Evolutionary conservation across 2,113 vertebrate genomes (phyloP).

Genomic region (Clinocottus analis): DNA sequence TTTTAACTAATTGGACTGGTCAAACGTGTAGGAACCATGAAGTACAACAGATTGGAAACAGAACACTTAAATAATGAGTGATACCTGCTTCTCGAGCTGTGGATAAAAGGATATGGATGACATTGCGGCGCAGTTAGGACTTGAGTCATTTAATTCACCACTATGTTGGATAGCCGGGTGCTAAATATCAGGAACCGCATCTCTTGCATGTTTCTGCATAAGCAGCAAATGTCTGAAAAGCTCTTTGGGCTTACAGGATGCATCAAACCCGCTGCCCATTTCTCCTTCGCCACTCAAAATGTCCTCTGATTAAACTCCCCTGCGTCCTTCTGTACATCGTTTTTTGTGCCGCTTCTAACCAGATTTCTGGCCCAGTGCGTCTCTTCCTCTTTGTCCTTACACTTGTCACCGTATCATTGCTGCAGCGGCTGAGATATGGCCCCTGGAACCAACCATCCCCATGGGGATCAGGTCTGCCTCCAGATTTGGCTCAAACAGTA

Average conservation of each 20-base stretch:
- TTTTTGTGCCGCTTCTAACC: constrained; percentile 23
- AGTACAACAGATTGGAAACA: background rate
- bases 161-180: constrained; percentile 21
- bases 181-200: constrained; percentile 61
- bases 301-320: constrained; percentile 13
- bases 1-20: background rate
- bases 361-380: constrained; percentile 13
- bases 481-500: constrained; percentile 65
- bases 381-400: constrained; percentile 40
- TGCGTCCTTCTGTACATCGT: constrained; percentile 16
- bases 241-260: constrained; percentile 77
- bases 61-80: background rate
- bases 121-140: background rate
- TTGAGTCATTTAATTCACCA: background rate
- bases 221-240: constrained; percentile 71
- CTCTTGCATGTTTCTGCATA: constrained; percentile 61
- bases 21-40: background rate
- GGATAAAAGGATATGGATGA: constrained; percentile 30
- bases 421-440: constrained; percentile 15
- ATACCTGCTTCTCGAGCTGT: background rate
- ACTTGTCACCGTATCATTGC: constrained; percentile 64
- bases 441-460: constrained; percentile 41
- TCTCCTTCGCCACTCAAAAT: constrained; percentile 37
- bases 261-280: constrained; percentile 68
- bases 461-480: constrained; percentile 53